phyloP scores from a whole-genome alignment of 2,888 invertebrate genomes.

The Morpho helenor region DNA sequence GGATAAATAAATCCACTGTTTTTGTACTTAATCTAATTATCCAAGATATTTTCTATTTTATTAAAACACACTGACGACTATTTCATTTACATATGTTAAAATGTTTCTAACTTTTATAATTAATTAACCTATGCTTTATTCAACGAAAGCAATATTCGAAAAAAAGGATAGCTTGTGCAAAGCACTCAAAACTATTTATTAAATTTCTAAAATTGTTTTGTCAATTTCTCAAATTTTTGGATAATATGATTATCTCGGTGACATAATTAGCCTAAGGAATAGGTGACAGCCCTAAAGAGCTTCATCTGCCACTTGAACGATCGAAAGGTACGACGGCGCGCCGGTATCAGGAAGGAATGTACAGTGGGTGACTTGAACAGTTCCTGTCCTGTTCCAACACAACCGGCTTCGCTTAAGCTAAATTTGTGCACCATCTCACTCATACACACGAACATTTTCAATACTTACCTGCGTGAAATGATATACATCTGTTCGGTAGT shows the following conservation, averaged over 20 bases:
- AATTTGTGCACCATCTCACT: conserved; percentile 68
- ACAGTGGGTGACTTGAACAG: conserved; percentile 77
- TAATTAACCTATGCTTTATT: too few species aligned
- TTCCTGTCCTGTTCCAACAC: conserved; percentile 66
- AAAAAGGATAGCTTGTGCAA: too few species aligned
- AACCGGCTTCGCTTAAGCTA: conserved; percentile 71
- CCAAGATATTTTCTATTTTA: too few species aligned
- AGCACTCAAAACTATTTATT: too few species aligned
- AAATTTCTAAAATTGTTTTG: too few species aligned
- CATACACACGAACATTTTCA: conserved; percentile 73
- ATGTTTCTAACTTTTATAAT: too few species aligned
- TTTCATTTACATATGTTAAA: too few species aligned
- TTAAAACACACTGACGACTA: too few species aligned
- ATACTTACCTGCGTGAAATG: conserved; percentile 78
- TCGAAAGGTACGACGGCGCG: conserved; percentile 75
- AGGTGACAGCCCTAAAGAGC: conserved; percentile 72
- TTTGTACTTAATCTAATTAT: too few species aligned
- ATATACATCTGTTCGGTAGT: conserved; percentile 76
- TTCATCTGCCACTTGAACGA: conserved; percentile 80
- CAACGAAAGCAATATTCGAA: too few species aligned
- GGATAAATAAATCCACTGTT: too few species aligned
- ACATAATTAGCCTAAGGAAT: conserved; percentile 31
- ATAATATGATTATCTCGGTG: background rate
- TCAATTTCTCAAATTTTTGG: too few species aligned
- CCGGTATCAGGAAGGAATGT: conserved; percentile 79